Evolutionary conservation across 1,140 invertebrate species (phyloP).

Genomic region (Trichonephila clavata): DNA sequence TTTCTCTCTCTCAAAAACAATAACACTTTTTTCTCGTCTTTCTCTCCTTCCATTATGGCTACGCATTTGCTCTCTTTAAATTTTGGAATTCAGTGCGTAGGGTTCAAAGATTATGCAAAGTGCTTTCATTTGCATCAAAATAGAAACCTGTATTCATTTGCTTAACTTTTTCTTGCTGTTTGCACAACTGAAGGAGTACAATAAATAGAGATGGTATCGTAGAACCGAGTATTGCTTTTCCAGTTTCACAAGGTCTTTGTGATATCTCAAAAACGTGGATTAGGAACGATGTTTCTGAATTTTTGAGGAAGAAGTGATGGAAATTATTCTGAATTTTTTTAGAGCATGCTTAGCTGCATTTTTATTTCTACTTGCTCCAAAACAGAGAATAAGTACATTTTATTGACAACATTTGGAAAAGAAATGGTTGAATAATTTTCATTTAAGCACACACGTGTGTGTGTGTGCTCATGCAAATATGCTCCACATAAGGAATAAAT

Average conservation of each 20-base stretch:
- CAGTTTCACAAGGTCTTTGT: background rate
- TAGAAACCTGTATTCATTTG: background rate
- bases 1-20: background rate
- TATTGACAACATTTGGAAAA: too few relatives aligned
- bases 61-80: background rate
- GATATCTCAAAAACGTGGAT: background rate
- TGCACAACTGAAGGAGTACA: background rate
- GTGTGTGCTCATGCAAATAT: too few relatives aligned
- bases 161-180: background rate
- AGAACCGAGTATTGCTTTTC: background rate
- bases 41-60: background rate
- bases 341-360: too few relatives aligned
- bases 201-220: background rate
- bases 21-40: background rate
- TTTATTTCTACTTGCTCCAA: too few relatives aligned
- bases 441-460: too few relatives aligned
- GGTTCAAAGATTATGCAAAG: conserved; percentile 2
- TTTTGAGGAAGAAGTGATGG: background rate
- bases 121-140: background rate
- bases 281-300: background rate
- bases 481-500: too few relatives aligned
- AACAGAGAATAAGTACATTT: too few relatives aligned
- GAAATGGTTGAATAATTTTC: too few relatives aligned
- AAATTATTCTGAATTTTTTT: background rate
- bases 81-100: background rate